Percentiles rank a stretch among this genome's conserved stretches.
These are phyloP conservation scores for Rutpela maculata DNA, from an alignment of 2,888 invertebrate species.

Conservation along the genomic window DNA sequence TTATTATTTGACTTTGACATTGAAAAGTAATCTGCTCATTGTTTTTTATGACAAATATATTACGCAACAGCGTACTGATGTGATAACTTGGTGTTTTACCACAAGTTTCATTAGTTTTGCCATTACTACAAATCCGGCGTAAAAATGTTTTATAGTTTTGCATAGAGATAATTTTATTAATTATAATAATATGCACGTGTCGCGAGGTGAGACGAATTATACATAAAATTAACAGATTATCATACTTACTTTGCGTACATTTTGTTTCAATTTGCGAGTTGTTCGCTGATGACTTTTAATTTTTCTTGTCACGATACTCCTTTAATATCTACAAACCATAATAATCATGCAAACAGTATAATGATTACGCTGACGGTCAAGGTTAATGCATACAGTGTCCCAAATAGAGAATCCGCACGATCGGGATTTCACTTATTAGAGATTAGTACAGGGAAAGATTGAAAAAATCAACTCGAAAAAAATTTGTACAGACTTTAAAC, in stretches of 20 bases:
- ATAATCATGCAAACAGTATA: no score
- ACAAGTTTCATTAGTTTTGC: constrained; percentile 35
- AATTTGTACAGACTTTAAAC: no score
- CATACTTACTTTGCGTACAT: not conserved
- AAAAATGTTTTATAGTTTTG: constrained; percentile 41
- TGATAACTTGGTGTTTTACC: constrained; percentile 19
- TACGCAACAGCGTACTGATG: constrained; percentile 22
- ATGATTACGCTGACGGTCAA: no score
- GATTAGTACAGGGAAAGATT: no score
- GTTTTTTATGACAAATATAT: constrained; percentile 26
- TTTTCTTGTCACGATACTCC: no score
- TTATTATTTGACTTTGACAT: constrained; percentile 39
- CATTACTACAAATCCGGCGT: constrained; percentile 13
- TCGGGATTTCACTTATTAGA: no score
- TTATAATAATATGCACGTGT: constrained; percentile 37
- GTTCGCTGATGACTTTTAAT: no score
- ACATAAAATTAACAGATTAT: constrained; percentile 1
- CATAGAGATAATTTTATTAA: constrained; percentile 35
- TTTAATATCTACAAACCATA: no score
- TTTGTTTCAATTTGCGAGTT: not conserved
- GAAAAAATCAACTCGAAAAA: no score
- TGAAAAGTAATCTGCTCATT: constrained; percentile 36
- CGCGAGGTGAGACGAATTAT: not conserved
- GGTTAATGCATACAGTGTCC: no score
- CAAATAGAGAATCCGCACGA: no score